Evolutionary conservation across 2,888 invertebrate genomes (phyloP).

Genomic region (Neocrepidodera transversa): DNA sequence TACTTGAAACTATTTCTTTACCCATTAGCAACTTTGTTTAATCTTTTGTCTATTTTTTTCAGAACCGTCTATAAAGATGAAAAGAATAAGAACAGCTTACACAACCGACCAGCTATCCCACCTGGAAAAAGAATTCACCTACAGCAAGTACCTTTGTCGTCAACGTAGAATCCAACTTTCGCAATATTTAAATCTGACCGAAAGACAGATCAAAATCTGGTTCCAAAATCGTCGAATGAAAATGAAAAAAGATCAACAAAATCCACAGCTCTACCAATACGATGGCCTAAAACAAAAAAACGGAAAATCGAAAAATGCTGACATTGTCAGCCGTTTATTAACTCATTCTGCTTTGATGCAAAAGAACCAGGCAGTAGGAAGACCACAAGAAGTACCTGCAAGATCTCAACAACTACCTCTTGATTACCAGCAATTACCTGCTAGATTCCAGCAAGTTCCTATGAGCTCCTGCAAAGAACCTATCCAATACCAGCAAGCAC

Average conservation of each 20-base stretch:
- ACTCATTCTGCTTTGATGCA: conserved; percentile 46
- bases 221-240: conserved; percentile 88
- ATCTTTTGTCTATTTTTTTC: no score
- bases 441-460: no score
- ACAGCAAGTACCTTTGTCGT: conserved; percentile 77
- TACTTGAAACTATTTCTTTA: no score
- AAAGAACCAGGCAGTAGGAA: conserved; percentile 15
- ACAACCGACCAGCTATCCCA: conserved; percentile 80
- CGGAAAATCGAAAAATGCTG: conserved; percentile 45
- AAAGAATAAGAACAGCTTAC: conserved; percentile 81
- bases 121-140: conserved; percentile 80
- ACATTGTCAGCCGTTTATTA: conserved; percentile 59
- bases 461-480: no score
- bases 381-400: neutral
- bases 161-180: conserved; percentile 81
- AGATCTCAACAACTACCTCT: neutral
- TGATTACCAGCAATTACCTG: no score
- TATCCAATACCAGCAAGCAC: no score
- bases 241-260: conserved; percentile 68
- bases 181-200: conserved; percentile 71
- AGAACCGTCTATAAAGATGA: conserved; percentile 49
- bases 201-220: conserved; percentile 88
- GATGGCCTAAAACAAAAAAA: conserved; percentile 1
- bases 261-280: conserved; percentile 23
- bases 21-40: no score